Conservation (phyloP, 2,113 vertebrate genomes). For the Tonatia bakeri region DNA sequence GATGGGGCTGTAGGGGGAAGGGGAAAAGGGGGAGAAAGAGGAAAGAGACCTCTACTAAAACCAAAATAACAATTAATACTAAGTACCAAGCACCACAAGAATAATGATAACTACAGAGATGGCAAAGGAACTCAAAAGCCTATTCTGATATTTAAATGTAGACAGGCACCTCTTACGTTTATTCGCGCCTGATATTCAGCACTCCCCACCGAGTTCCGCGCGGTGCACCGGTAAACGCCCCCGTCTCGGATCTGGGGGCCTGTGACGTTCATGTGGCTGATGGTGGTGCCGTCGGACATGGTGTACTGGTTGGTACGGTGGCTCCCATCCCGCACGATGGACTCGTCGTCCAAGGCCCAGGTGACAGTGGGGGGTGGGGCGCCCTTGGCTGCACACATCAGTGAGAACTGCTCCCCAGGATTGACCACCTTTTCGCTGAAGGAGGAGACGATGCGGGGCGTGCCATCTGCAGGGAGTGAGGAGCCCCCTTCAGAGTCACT, state of each 20-base stretch:
- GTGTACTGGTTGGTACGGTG: conserved; percentile 97
- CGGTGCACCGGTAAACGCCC: conserved; percentile 98
- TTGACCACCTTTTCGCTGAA: conserved; percentile 98
- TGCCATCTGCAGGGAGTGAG: conserved; percentile 87
- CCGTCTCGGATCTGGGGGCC: conserved; percentile 96
- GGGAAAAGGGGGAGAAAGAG: not conserved
- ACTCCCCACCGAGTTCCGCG: conserved; percentile 99
- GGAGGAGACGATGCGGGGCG: conserved; percentile 95
- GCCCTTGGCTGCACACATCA: conserved; percentile 96
- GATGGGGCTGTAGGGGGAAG: not conserved
- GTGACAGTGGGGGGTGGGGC: conserved; percentile 95
- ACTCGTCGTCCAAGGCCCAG: conserved; percentile 98
- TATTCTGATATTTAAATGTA: conserved; percentile 99
- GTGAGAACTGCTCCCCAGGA: conserved; percentile 95
- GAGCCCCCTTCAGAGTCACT: conserved; percentile 51
- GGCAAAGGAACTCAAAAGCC: conserved; percentile 79
- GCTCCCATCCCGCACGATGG: conserved; percentile 88
- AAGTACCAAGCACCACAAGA: conserved; percentile 51
- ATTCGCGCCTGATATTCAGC: conserved; percentile 99
- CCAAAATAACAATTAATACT: conserved; percentile 62
- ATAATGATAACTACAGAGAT: conserved; percentile 63
- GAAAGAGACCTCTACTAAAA: not conserved
- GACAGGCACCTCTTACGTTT: conserved; percentile 99
- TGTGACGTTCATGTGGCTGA: conserved; percentile 97
- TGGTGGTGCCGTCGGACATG: conserved; percentile 93